phyloP scores from a whole-genome alignment of 2,113 vertebrate species.

The Conger conger region DNA sequence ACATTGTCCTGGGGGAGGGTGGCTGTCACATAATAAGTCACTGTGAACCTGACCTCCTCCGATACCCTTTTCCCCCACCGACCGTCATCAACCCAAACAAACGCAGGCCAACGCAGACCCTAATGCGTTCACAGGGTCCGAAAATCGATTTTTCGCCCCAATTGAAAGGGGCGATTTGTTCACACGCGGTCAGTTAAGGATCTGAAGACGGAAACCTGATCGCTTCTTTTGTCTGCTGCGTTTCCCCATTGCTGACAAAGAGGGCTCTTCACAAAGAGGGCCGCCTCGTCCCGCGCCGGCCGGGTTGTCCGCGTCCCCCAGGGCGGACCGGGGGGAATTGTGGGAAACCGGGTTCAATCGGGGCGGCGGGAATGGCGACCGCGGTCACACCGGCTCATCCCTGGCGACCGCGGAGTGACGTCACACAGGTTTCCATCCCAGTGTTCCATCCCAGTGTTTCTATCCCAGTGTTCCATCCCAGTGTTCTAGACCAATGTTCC shows the following conservation, averaged over 20 bases:
- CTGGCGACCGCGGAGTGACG: background rate
- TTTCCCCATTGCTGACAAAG: background rate
- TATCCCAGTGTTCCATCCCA: no score
- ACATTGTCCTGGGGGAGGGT: background rate
- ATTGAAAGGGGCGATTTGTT: constrained; percentile 3
- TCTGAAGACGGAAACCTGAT: background rate
- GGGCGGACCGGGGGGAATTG: background rate
- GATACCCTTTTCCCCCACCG: background rate
- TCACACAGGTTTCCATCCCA: background rate
- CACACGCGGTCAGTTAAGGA: background rate
- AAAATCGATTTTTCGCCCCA: background rate
- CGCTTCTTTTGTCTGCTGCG: constrained; percentile 7
- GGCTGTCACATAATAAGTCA: constrained; percentile 1
- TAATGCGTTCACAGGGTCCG: background rate
- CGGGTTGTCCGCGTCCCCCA: background rate
- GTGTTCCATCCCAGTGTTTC: no score
- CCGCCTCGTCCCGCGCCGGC: background rate
- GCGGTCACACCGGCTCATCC: background rate
- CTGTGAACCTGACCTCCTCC: constrained; percentile 11
- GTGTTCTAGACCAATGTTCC: no score
- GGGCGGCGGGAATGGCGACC: background rate
- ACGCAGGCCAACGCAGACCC: background rate
- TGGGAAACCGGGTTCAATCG: background rate
- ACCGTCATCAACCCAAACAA: background rate
- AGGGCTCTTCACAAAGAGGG: background rate